phyloP scores from a whole-genome alignment of 92 coral and sea anemone genomes.

The Nematostella vectensis region DNA sequence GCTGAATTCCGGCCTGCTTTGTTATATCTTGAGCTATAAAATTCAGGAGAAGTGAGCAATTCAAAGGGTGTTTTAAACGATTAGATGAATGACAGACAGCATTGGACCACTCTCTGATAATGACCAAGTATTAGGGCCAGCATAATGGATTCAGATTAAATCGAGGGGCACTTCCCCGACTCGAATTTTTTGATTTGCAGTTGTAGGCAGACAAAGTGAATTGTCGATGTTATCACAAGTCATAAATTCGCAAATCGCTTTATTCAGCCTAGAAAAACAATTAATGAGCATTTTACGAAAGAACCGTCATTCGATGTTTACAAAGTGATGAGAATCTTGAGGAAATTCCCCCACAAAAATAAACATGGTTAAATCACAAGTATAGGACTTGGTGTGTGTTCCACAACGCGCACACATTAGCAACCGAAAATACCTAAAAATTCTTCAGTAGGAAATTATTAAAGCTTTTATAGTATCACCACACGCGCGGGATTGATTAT shows the following conservation, averaged over 20 bases:
- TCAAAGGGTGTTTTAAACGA: background rate
- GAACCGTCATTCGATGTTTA: background rate
- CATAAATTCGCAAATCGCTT: constrained; percentile 12
- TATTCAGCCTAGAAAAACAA: constrained; percentile 7
- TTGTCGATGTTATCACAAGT: constrained; percentile 26
- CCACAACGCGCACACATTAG: too few relatives aligned
- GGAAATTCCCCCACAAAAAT: constrained; percentile 11
- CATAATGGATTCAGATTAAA: background rate
- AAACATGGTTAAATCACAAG: too few relatives aligned
- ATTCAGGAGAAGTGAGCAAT: background rate
- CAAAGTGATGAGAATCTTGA: background rate
- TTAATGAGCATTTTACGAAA: constrained; percentile 1
- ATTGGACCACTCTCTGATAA: background rate
- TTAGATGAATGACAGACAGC: background rate
- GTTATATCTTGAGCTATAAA: constrained; percentile 1
- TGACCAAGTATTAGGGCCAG: background rate
- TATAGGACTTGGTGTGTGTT: too few relatives aligned
- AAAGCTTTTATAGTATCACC: too few relatives aligned
- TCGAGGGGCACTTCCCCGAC: constrained; percentile 23
- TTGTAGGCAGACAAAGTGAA: constrained; percentile 14
- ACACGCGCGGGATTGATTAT: too few relatives aligned
- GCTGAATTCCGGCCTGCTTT: constrained; percentile 1
- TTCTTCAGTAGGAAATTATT: too few relatives aligned
- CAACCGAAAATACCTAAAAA: too few relatives aligned
- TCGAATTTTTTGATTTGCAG: constrained; percentile 25